A percentile compares a stretch with the other conserved stretches of the same genome.
These are phyloP conservation scores for Isichthys henryi DNA, from an alignment of 2,113 vertebrate species.

Conservation along the genomic window DNA sequence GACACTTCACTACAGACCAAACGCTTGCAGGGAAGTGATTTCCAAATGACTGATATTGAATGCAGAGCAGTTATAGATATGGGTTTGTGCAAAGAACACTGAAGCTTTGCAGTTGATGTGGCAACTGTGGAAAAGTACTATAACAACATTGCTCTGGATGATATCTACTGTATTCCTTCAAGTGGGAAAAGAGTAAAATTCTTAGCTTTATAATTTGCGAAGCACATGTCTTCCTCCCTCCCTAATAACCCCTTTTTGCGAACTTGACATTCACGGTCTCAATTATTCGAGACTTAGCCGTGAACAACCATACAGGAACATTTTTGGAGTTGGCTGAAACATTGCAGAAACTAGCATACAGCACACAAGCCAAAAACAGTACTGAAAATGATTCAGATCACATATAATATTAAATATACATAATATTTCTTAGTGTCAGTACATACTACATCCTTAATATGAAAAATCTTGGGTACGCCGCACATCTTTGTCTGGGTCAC, in stretches of 20 bases:
- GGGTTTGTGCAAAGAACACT: not conserved
- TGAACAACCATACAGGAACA: not conserved
- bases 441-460: not conserved
- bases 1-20: not conserved
- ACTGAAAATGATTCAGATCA: not conserved
- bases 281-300: not conserved
- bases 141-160: not conserved
- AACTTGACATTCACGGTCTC: not conserved
- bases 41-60: not conserved
- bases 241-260: not conserved
- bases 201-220: not conserved
- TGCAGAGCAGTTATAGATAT: not conserved
- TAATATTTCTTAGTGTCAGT: not conserved
- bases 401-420: not conserved
- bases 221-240: not conserved
- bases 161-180: not conserved
- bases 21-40: not conserved
- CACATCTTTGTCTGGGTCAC: not conserved
- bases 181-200: not conserved
- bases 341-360: not conserved
- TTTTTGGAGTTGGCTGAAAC: not conserved
- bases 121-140: not conserved
- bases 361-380: not conserved
- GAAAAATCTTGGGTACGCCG: not conserved
- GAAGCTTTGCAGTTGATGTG: not conserved